Evolutionary conservation across 2,113 vertebrate species (phyloP), one percentile per base, ranked within the genome.

Genomic region (Tympanuchus pallidicinctus): DNA sequence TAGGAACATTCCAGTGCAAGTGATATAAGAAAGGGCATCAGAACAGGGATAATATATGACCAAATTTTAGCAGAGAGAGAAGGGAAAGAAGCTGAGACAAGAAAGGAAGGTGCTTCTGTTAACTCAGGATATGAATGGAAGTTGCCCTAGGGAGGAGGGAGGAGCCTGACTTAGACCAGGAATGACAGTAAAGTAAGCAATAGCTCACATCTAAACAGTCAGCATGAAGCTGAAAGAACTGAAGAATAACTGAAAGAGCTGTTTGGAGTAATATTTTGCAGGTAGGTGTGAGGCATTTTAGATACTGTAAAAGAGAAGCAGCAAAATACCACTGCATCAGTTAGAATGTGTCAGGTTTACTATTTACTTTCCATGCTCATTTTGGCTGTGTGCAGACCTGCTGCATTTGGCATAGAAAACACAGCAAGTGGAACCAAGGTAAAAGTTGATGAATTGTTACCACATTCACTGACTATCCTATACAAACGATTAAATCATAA

Each of bases 1-100:
- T 4, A 54, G 40, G 3, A 43, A 82, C 6, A 30, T 15, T 15
- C 40, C 0, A 0, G 48, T 21, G 45, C n/a, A n/a, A 76, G 16
- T 28, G 30, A 89, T 30, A 81, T 16, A 59, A 61, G 30, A 88
- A 89, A 47, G 19, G 14, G 47, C 78, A 40, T 74, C 22, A 18
- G 64, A 54, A 70, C 8, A n/a, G 10, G 10, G 15, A n/a, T 9
- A 57, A 74, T 16, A 11, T 57, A 10, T 30, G 38, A 67, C 5
- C 1, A 1, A 60, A 78, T 4, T 11, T 10, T 4, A 50, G 16
- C 0, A 64, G 18, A 85, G 43, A 32, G 20, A 52, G n/a, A 74
- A 60, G 45, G 64, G 20, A 4, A 63, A 60, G 61, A 5, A 47
- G 18, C 13, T 36, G 9, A 69, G 36, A 77, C 12, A 76, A 57